Evolutionary conservation across 2,888 invertebrate genomes (phyloP), one percentile per base, ranked within the genome.

Genomic region (Smittia aterrima): DNA sequence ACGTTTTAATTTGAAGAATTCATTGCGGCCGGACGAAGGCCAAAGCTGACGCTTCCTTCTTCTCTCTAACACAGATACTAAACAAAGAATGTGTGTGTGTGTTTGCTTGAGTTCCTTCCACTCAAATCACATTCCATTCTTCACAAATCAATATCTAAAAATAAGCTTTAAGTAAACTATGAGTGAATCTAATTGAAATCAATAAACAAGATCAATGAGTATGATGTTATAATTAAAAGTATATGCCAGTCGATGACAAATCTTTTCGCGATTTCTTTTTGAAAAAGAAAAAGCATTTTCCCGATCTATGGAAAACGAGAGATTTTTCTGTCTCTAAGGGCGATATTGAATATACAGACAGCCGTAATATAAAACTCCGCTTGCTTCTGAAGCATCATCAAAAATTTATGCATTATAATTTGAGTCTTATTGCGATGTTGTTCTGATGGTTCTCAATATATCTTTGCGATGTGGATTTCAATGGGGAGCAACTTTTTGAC

Each of bases 401-500:
- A 68, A 68, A 47, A 47, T 68, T 68, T 40, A 66, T 66, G 66
- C 38, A 66, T 66, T 38, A 32, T 66, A 32, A 66, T 66, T 40
- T 66, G 22, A 64, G 25, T 64, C 64, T 64, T 64, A 64, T 38
- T 66, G 66, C 66, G 40, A 40, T 40, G 16, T 66, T 38, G 9
- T n/a, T 24, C 40, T 25, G 47, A 68, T 47, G 70, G 16, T 71
- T 71, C 22, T 41, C 25, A 41, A 54, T 32, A 54, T 71, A 32
- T 32, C 71, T 66, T 66, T 24, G 16, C n/a, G 6, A 13, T 22
- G 24, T 62, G 66, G 1, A 27, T 66, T 38, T 66, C 2, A 22
- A 72, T 72, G 72, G 72, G 72, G 72, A 72, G 72, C 72, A 72
- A 72, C 72, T 38, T 18, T n/a, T 22, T 58, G 54, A 71, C 32